Percentiles rank a stretch among this genome's conserved stretches.
These are phyloP conservation scores for Tortrix viridana DNA, from an alignment of 2,888 invertebrate genomes.

Conservation along the genomic window DNA sequence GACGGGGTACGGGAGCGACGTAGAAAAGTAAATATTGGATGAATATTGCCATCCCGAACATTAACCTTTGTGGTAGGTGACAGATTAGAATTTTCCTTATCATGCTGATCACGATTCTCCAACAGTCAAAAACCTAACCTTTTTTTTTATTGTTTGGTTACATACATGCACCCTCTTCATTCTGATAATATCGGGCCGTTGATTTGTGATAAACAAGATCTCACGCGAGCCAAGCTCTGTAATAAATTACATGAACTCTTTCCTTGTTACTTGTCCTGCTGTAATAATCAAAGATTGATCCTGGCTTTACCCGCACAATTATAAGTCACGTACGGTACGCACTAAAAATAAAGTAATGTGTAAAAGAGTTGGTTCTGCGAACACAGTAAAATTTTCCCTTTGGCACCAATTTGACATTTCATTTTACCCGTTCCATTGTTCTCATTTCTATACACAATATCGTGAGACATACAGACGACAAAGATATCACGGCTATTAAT, in stretches of 20 bases:
- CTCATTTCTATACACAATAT: constrained; percentile 34
- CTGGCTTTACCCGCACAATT: constrained; percentile 48
- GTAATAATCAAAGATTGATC: constrained; percentile 31
- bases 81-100: constrained; percentile 11
- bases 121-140: background rate
- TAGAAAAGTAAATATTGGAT: constrained; percentile 24
- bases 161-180: constrained; percentile 4
- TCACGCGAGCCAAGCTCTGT: constrained; percentile 4
- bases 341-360: constrained; percentile 43
- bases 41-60: constrained; percentile 18
- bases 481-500: constrained; percentile 44
- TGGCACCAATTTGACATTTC: constrained; percentile 45
- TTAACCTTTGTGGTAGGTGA: constrained; percentile 7
- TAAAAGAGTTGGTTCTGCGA: constrained; percentile 25
- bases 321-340: constrained; percentile 42
- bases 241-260: background rate
- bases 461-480: constrained; percentile 33
- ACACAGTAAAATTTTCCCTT: constrained; percentile 48
- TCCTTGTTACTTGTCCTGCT: background rate
- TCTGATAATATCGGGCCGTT: constrained; percentile 6
- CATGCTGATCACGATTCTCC: background rate
- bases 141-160: constrained; percentile 2
- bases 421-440: constrained; percentile 38
- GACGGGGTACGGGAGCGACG: constrained; percentile 14
- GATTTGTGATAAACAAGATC: constrained; percentile 5